Conservation (phyloP, 2,797 vertebrate species). For the Spatula clypeata region DNA sequence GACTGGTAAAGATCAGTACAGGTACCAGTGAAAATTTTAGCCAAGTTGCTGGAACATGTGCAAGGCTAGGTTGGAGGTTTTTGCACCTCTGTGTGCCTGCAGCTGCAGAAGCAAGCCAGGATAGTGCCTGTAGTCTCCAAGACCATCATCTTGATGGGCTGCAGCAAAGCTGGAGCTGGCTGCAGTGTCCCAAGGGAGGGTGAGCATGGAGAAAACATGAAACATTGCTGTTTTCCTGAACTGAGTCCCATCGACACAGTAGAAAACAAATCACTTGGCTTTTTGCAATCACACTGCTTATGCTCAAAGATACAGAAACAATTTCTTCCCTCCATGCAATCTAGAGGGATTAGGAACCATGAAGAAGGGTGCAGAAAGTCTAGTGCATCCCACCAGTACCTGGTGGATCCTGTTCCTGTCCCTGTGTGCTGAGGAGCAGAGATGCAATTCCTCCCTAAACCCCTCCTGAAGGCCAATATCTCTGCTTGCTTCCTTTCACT, state of each 20-base stretch:
- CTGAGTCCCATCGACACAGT: fast-evolving
- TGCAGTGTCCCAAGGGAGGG: neutral
- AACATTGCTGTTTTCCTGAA: neutral
- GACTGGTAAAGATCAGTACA: neutral
- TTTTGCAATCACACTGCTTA: neutral
- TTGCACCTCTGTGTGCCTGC: neutral
- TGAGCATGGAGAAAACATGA: fast-evolving
- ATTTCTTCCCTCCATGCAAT: neutral
- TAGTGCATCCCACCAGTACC: neutral
- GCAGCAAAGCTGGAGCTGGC: neutral
- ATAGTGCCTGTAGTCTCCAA: fast-evolving
- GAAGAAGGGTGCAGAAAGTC: neutral
- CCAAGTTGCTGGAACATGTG: neutral
- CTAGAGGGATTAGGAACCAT: neutral
- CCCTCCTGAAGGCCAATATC: neutral
- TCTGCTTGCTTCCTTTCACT: fast-evolving
- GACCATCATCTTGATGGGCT: neutral
- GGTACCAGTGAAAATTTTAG: neutral
- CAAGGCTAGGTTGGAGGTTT: neutral
- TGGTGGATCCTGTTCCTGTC: neutral
- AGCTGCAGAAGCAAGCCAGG: neutral
- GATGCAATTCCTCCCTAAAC: neutral
- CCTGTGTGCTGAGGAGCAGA: fast-evolving
- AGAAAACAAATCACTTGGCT: neutral
- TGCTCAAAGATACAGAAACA: neutral